These are phyloP conservation scores for Enteromius unitaeniatus DNA, from an alignment of 2,797 vertebrate genomes.

Conservation along the genomic window DNA sequence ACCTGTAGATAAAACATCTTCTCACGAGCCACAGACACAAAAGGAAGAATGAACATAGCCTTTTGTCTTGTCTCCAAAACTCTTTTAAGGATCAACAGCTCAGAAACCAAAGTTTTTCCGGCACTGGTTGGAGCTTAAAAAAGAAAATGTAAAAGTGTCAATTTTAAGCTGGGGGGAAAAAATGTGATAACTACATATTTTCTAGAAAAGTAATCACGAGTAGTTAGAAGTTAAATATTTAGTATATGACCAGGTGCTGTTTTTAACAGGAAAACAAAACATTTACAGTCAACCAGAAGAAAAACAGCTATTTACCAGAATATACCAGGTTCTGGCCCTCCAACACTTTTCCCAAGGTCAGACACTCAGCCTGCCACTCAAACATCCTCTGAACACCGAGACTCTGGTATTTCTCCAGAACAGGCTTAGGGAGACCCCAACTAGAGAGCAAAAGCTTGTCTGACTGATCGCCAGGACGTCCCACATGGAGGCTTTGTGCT, in stretches of 20 bases:
- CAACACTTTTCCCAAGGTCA: conserved; percentile 87
- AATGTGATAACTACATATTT: background rate
- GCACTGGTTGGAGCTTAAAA: conserved; percentile 94
- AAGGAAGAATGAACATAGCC: conserved; percentile 94
- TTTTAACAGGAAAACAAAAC: background rate
- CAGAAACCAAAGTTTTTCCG: conserved; percentile 96
- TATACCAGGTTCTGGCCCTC: conserved; percentile 93
- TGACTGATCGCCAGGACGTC: conserved; percentile 76
- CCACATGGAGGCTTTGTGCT: conserved; percentile 80
- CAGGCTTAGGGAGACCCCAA: conserved; percentile 90
- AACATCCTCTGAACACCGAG: conserved; percentile 92
- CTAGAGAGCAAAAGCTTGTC: conserved; percentile 89
- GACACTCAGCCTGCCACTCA: conserved; percentile 97
- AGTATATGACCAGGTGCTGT: background rate
- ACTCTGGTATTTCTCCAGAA: conserved; percentile 88
- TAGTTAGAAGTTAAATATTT: background rate
- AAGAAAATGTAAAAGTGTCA: background rate
- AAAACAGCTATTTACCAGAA: conserved; percentile 82
- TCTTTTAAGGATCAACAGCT: conserved; percentile 92
- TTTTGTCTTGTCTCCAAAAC: conserved; percentile 92
- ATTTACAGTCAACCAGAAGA: background rate
- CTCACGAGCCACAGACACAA: conserved; percentile 97
- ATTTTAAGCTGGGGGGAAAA: background rate
- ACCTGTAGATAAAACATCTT: conserved; percentile 96
- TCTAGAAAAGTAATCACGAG: background rate